A percentile compares a stretch with the other conserved stretches of the same genome.
Evolutionary conservation across 2,888 invertebrate genomes (phyloP).

Genomic region (Heteromyza rotundicornis): DNA sequence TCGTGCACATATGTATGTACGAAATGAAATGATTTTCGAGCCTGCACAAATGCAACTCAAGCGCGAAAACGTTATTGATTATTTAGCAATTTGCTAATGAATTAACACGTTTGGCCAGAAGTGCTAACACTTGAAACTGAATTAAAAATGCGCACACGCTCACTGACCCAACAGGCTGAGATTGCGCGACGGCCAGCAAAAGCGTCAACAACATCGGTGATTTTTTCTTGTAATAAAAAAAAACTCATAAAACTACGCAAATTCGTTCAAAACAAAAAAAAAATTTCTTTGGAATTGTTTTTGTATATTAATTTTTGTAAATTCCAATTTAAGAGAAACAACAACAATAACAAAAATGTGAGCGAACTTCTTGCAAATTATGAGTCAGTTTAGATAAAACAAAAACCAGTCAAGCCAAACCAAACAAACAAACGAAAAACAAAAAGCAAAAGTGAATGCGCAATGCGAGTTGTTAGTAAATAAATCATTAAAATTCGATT

Average conservation of each 20-base stretch:
- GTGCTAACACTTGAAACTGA: constrained; percentile 1
- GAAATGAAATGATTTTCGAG: no score
- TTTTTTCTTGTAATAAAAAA: background rate
- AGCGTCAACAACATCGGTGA: background rate
- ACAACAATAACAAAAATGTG: no score
- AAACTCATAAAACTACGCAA: background rate
- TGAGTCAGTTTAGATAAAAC: constrained; percentile 1
- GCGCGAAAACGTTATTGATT: constrained; percentile 28
- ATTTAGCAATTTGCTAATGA: constrained; percentile 30
- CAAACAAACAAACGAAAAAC: no score
- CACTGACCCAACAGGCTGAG: background rate
- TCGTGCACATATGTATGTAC: no score
- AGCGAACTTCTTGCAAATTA: background rate
- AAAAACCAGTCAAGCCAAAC: background rate
- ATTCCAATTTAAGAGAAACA: no score
- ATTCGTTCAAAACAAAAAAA: no score
- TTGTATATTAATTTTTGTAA: background rate
- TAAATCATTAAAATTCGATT: background rate
- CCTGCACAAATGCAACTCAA: no score
- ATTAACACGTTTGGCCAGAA: constrained; percentile 17
- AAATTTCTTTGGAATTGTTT: background rate
- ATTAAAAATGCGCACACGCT: background rate
- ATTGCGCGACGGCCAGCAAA: background rate
- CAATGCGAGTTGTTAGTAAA: background rate
- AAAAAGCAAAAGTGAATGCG: background rate